Evolutionary conservation across 2,888 invertebrate species (phyloP).

Genomic region (Limnephilus lunatus): DNA sequence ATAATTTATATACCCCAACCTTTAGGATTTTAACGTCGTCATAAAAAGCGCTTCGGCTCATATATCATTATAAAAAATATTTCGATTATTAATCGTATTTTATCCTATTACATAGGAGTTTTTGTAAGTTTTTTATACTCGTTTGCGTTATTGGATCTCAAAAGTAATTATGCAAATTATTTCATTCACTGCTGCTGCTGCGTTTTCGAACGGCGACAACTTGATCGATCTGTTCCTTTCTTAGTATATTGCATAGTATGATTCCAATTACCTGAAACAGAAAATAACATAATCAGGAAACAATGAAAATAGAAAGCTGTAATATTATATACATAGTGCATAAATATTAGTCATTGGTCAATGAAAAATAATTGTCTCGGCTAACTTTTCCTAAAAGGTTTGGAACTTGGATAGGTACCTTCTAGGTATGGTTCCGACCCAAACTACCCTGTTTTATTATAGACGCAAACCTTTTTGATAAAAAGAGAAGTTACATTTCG

Average conservation of each 20-base stretch:
- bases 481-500: too few relatives aligned
- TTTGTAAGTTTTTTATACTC: neutral
- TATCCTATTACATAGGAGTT: neutral
- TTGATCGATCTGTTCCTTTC: neutral
- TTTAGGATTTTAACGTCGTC: neutral
- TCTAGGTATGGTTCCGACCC: neutral
- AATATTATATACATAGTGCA: neutral
- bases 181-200: neutral
- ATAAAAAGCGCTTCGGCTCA: neutral
- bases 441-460: neutral
- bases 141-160: too few relatives aligned
- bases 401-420: neutral
- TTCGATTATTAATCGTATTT: neutral
- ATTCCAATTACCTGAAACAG: constrained; percentile 33
- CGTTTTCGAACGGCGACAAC: neutral
- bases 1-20: neutral
- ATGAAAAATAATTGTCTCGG: neutral
- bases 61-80: neutral
- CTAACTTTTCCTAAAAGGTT: neutral
- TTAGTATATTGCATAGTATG: neutral
- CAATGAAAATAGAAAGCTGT: too few relatives aligned
- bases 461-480: neutral
- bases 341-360: neutral
- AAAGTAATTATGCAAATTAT: too few relatives aligned
- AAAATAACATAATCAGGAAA: neutral